These are phyloP conservation scores for Chunga burmeisteri DNA, from an alignment of 2,113 vertebrate species.

Conservation along the genomic window DNA sequence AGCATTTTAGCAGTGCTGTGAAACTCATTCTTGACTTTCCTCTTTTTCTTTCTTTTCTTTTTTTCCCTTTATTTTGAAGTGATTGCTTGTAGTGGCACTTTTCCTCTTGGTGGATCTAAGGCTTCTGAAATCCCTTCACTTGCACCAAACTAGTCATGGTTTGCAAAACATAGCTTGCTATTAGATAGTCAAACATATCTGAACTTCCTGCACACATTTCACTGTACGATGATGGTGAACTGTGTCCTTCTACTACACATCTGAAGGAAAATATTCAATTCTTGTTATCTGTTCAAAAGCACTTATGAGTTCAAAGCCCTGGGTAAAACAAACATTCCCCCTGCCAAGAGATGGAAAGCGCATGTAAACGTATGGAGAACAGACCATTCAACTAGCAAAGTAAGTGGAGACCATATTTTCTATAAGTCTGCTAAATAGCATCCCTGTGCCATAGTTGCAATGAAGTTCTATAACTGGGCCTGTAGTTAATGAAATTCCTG, in stretches of 20 bases:
- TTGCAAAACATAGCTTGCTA: not conserved
- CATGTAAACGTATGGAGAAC: not conserved
- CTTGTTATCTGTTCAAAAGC: not conserved
- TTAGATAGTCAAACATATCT: not conserved
- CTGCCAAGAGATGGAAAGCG: not conserved
- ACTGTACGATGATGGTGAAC: not conserved
- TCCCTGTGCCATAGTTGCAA: not conserved
- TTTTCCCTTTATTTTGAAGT: not conserved
- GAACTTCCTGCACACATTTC: not conserved
- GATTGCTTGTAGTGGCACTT: not conserved
- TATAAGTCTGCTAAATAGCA: not conserved
- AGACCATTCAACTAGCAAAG: not conserved
- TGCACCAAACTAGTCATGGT: not conserved
- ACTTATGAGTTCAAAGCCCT: not conserved
- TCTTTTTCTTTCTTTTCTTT: not conserved
- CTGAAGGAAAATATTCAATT: not conserved
- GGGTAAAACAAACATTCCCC: not conserved
- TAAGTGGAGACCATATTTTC: not conserved
- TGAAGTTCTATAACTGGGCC: constrained; percentile 2
- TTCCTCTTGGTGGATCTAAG: not conserved
- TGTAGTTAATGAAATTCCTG: constrained; percentile 34
- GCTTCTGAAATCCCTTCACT: not conserved
- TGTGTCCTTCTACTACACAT: not conserved
- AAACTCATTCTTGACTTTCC: not conserved
- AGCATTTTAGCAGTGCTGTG: not conserved